phyloP scores from a whole-genome alignment of 2,888 invertebrate genomes.

The Ryuthela nishihirai region DNA sequence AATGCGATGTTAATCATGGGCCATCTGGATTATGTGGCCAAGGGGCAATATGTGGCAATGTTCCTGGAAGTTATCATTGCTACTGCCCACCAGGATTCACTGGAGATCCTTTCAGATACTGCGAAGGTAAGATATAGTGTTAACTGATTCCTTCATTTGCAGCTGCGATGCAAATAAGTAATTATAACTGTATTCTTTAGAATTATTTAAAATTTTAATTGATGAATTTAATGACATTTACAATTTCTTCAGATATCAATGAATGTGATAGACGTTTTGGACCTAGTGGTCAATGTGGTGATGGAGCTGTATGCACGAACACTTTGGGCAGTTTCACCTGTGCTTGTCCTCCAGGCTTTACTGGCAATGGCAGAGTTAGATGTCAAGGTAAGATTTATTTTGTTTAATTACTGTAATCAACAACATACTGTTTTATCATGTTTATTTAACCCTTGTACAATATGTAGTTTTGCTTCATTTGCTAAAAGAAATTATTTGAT shows the following conservation, averaged over 20 bases:
- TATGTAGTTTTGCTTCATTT: too few species aligned
- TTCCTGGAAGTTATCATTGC: constrained; percentile 73
- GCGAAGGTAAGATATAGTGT: constrained; percentile 37
- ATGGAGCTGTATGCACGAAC: constrained; percentile 76
- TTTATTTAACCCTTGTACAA: too few species aligned
- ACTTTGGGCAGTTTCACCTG: constrained; percentile 71
- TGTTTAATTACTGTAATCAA: too few species aligned
- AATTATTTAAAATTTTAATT: too few species aligned
- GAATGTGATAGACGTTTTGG: constrained; percentile 61
- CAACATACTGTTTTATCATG: too few species aligned
- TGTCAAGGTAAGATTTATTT: constrained; percentile 62
- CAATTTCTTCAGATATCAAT: constrained; percentile 69
- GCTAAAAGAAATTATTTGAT: too few species aligned
- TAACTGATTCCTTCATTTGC: too few species aligned
- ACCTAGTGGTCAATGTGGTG: constrained; percentile 67
- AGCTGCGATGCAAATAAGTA: too few species aligned
- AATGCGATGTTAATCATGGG: constrained; percentile 75
- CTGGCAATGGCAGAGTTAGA: constrained; percentile 67
- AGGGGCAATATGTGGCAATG: constrained; percentile 75
- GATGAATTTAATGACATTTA: too few species aligned
- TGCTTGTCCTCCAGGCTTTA: constrained; percentile 74
- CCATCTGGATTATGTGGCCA: constrained; percentile 78
- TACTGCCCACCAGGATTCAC: constrained; percentile 80
- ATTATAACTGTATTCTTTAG: too few species aligned
- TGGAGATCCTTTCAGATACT: constrained; percentile 69